These are phyloP conservation scores for Dendronephthya gigantea DNA, from an alignment of 64 coral and sea anemone genomes.

Conservation along the genomic window DNA sequence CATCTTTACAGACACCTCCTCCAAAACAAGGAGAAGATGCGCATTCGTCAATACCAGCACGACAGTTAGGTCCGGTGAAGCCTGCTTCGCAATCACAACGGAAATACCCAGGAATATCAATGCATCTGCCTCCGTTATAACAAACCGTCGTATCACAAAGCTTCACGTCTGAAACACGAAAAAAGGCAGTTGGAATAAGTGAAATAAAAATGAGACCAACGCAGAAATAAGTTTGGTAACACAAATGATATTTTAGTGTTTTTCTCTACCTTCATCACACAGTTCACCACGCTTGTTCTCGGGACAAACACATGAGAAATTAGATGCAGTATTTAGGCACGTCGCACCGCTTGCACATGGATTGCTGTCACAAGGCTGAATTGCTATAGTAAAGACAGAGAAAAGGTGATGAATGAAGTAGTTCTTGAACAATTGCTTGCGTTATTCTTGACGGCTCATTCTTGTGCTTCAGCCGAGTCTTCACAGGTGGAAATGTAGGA, in stretches of 20 bases:
- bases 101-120: constrained; percentile 19
- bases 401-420: neutral
- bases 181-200: neutral
- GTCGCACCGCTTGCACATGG: neutral
- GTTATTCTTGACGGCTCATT: too few relatives aligned
- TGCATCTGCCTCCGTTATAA: constrained; percentile 29
- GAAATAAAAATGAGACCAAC: too few relatives aligned
- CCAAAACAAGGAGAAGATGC: constrained; percentile 1
- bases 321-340: neutral
- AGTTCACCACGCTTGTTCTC: neutral
- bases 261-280: neutral
- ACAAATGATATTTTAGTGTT: neutral
- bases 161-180: neutral
- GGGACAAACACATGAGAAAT: constrained; percentile 6
- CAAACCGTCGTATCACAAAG: neutral
- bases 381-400: constrained; percentile 5
- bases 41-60: constrained; percentile 30
- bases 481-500: too few relatives aligned
- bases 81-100: constrained; percentile 31
- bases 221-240: too few relatives aligned
- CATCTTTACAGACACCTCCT: constrained; percentile 28
- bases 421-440: too few relatives aligned
- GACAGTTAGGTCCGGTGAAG: constrained; percentile 36
- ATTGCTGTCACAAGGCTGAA: neutral
- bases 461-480: too few relatives aligned